Evolutionary conservation across 2,888 invertebrate species (phyloP).

Genomic region (Nycteola revayana): DNA sequence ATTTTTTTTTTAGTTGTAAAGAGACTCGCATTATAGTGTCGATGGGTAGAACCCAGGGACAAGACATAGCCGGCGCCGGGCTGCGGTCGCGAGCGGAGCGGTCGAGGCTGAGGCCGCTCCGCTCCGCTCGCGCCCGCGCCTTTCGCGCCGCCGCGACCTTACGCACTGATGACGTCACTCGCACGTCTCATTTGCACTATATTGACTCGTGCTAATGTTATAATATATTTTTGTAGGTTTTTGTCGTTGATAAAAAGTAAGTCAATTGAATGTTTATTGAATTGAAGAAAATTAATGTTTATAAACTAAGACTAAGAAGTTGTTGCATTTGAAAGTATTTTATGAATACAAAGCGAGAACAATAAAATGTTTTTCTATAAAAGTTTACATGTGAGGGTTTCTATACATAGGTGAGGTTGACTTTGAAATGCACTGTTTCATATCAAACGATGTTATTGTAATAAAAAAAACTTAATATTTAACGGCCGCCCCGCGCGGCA

Average conservation of each 20-base stretch:
- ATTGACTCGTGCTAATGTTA: conserved; percentile 76
- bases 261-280: conserved; percentile 81
- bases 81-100: conserved; percentile 11
- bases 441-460: conserved; percentile 71
- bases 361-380: conserved; percentile 80
- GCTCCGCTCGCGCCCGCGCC: conserved; percentile 29
- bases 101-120: conserved; percentile 18
- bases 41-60: conserved; percentile 55
- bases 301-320: conserved; percentile 79
- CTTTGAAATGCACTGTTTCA: conserved; percentile 72
- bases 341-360: conserved; percentile 80
- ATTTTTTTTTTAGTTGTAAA: conserved; percentile 71
- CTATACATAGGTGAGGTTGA: conserved; percentile 59
- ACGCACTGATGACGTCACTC: conserved; percentile 35
- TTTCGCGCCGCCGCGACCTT: conserved; percentile 14
- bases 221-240: conserved; percentile 80
- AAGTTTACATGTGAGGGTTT: conserved; percentile 75
- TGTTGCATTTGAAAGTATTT: conserved; percentile 82
- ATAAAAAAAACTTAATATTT: conserved; percentile 54
- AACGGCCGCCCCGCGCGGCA: conserved; percentile 52
- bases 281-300: conserved; percentile 76
- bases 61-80: conserved; percentile 28
- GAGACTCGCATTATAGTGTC: conserved; percentile 59
- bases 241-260: conserved; percentile 77
- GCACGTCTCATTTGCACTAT: conserved; percentile 58